phyloP scores from a whole-genome alignment of 2,888 invertebrate species.

The Endotricha flammealis region DNA sequence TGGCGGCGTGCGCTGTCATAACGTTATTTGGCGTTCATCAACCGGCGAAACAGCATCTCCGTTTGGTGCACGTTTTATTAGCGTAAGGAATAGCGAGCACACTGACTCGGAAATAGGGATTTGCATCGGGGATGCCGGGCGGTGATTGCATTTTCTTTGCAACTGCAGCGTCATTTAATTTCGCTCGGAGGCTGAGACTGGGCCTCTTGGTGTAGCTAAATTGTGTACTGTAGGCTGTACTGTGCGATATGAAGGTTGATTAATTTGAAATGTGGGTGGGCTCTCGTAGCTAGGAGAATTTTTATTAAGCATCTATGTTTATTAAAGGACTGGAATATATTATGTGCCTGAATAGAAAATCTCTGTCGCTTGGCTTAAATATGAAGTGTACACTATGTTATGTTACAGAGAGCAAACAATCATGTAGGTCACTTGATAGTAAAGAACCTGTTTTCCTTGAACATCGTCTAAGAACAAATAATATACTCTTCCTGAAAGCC shows the following conservation, averaged over 20 bases:
- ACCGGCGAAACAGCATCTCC: slow-evolving; percentile 73
- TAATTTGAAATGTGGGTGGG: slow-evolving; percentile 3
- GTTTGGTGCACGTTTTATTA: slow-evolving; percentile 76
- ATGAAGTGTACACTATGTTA: too few species aligned
- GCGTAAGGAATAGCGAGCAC: slow-evolving; percentile 77
- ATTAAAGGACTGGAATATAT: too few species aligned
- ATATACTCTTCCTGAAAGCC: too few species aligned
- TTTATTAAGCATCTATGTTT: too few species aligned
- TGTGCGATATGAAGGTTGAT: not conserved
- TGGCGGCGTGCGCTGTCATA: slow-evolving; percentile 79
- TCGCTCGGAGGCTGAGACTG: slow-evolving; percentile 46
- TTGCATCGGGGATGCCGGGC: slow-evolving; percentile 66
- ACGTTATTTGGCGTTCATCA: slow-evolving; percentile 78
- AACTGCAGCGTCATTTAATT: slow-evolving; percentile 71
- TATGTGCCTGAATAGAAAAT: too few species aligned
- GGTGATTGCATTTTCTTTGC: slow-evolving; percentile 77
- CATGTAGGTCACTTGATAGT: too few species aligned
- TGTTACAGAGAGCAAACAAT: too few species aligned
- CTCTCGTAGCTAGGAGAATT: not conserved
- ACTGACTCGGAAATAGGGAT: slow-evolving; percentile 72
- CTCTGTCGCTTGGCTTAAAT: too few species aligned
- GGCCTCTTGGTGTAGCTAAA: slow-evolving; percentile 51
- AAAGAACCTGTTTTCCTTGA: too few species aligned
- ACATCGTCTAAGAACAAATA: too few species aligned
- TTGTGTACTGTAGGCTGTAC: slow-evolving; percentile 37